Evolutionary conservation across 2,888 invertebrate species (phyloP).

Genomic region (Lasioglossum zephyrum): DNA sequence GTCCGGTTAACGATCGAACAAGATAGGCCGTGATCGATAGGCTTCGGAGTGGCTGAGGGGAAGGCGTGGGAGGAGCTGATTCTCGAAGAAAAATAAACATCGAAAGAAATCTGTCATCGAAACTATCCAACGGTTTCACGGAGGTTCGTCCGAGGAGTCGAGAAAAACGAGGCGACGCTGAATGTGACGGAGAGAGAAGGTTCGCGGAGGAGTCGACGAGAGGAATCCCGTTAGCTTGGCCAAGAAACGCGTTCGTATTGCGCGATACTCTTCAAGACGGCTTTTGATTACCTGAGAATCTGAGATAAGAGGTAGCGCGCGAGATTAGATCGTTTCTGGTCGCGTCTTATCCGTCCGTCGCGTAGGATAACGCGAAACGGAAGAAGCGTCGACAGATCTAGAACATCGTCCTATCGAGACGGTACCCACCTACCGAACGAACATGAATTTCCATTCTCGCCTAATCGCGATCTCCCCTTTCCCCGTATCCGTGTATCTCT

Average conservation of each 20-base stretch:
- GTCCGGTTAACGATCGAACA: background rate
- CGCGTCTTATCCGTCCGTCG: background rate
- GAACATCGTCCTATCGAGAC: too few relatives aligned
- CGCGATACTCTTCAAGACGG: background rate
- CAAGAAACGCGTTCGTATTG: constrained; percentile 35
- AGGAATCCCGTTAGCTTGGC: constrained; percentile 28
- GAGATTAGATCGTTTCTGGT: constrained; percentile 32
- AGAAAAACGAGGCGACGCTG: background rate
- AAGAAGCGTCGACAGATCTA: background rate
- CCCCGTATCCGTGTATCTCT: background rate
- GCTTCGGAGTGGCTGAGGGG: background rate
- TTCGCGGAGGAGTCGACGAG: constrained; percentile 51
- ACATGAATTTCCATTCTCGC: background rate
- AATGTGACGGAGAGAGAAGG: background rate
- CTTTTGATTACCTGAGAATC: constrained; percentile 26
- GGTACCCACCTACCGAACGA: too few relatives aligned
- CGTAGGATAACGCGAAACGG: background rate
- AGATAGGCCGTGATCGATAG: background rate
- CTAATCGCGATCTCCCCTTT: background rate
- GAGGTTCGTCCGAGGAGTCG: background rate
- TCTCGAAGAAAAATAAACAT: background rate
- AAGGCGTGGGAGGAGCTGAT: too few relatives aligned
- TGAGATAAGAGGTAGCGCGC: constrained; percentile 26
- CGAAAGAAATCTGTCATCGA: background rate
- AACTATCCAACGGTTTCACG: background rate